phyloP scores from a whole-genome alignment of 2,113 vertebrate genomes.

The Speoplatyrhinus poulsoni region DNA sequence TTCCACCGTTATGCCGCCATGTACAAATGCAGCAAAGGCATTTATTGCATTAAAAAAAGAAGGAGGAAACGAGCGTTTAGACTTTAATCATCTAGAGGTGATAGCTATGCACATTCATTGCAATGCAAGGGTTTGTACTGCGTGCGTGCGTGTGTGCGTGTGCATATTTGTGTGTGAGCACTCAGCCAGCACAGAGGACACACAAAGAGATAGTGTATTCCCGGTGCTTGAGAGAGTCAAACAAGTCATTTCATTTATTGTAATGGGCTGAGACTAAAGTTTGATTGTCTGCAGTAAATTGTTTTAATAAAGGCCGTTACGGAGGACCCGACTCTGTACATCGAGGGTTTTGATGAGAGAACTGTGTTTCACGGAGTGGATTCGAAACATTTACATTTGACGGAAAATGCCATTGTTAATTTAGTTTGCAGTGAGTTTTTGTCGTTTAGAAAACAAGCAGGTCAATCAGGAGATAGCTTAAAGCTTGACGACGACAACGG shows the following conservation, averaged over 20 bases:
- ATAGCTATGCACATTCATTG: slow-evolving; percentile 25
- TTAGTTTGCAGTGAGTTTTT: no score
- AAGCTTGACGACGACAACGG: no score
- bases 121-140: neutral
- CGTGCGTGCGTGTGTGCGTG: neutral
- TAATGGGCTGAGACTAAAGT: slow-evolving; percentile 35
- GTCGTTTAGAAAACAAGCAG: no score
- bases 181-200: neutral
- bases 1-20: slow-evolving; percentile 11
- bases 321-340: neutral
- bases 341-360: neutral
- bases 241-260: slow-evolving; percentile 49
- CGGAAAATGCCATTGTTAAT: no score
- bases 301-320: neutral
- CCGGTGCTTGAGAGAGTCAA: slow-evolving; percentile 39
- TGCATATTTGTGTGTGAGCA: neutral
- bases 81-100: slow-evolving; percentile 59
- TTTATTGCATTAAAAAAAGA: slow-evolving; percentile 25
- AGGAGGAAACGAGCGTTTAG: slow-evolving; percentile 33
- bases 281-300: slow-evolving; percentile 29
- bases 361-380: no score
- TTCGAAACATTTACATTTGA: no score
- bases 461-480: no score
- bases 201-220: slow-evolving; percentile 22
- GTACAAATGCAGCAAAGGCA: slow-evolving; percentile 63